Conservation (phyloP, 2,888 invertebrate genomes). For the Herminia tarsipennalis region DNA sequence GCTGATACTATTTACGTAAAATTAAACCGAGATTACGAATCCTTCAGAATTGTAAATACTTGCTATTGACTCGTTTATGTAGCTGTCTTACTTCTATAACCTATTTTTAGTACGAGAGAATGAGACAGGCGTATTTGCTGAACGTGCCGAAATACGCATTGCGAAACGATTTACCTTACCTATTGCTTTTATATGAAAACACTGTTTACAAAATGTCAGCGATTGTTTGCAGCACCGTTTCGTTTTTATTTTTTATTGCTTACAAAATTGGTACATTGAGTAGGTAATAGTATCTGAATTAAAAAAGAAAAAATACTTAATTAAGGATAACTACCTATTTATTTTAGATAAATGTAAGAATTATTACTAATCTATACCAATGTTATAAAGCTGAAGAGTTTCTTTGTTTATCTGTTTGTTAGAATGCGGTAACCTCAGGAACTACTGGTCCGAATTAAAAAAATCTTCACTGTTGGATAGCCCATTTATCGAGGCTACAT, state of each 20-base stretch:
- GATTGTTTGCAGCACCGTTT: slow-evolving; percentile 8
- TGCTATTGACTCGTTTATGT: slow-evolving; percentile 10
- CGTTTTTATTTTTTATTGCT: background rate
- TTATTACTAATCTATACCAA: too few species aligned
- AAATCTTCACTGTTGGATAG: too few species aligned
- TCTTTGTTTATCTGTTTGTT: too few species aligned
- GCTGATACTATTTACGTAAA: slow-evolving; percentile 39
- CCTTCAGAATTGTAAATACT: slow-evolving; percentile 24
- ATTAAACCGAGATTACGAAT: slow-evolving; percentile 41
- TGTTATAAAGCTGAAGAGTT: too few species aligned
- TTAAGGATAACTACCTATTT: too few species aligned
- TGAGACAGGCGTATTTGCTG: slow-evolving; percentile 15
- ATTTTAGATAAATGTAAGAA: too few species aligned
- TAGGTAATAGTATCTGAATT: too few species aligned
- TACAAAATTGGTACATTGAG: too few species aligned
- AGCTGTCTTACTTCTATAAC: slow-evolving; percentile 4
- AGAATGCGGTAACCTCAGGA: too few species aligned
- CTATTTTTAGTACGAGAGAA: slow-evolving; percentile 2
- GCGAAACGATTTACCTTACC: slow-evolving; percentile 23
- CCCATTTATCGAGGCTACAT: too few species aligned
- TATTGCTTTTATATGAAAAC: slow-evolving; percentile 16
- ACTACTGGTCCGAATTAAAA: too few species aligned
- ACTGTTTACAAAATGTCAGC: slow-evolving; percentile 25
- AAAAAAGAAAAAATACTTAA: too few species aligned
- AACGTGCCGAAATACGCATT: slow-evolving; percentile 25